Evolutionary conservation across 2,888 invertebrate genomes (phyloP), one percentile per base, ranked within the genome.

Genomic region (Oscheius sp.): DNA sequence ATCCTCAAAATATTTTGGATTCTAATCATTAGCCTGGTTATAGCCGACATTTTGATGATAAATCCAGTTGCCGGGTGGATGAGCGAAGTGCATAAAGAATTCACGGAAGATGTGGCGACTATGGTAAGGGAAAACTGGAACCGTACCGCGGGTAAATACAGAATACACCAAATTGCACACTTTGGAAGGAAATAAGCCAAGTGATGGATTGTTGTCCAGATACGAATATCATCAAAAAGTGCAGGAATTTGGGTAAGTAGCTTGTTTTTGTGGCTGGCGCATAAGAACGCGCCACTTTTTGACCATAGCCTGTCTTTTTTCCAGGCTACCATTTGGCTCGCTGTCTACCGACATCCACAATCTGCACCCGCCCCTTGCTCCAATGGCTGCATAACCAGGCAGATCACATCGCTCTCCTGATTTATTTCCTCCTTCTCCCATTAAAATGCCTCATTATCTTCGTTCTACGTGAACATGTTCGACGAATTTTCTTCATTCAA

Each of bases 341-440:
- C 13, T 66, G 66, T 29, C 25, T 72, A n/a, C 45, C 16, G 21
- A 25, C 49, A 25, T 6, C 27, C 5, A 23, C 16, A n/a, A 12
- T 27, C 29, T 66, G 66, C 18, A 69, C 73, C n/a, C 66, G 66
- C 18, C 52, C 52, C 12, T 29, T 66, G 2, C 66, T 66, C 1
- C 52, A 66, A 53, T 83, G 83, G 83, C 73, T 83, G 56, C 81
- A 84, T 27, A 16, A 21, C 1, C 35, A 71, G 41, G 70, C 76
- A 2, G 82, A 83, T 18, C 43, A 68, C 12, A 43, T 82, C 43
- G 80, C 77, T 3, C 56, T 77, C 5, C 21, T 84, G 6, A 73
- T 84, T 52, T 83, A 75, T 63, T 83, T 77, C 59, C 35, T 84
- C 7, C 74, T 84, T 1, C 74, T 77, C 3, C 83, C 83, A 9